Evolutionary conservation across 2,797 vertebrate genomes (phyloP), one percentile per base, ranked within the genome.

Genomic region (Protosalanx chinensis): DNA sequence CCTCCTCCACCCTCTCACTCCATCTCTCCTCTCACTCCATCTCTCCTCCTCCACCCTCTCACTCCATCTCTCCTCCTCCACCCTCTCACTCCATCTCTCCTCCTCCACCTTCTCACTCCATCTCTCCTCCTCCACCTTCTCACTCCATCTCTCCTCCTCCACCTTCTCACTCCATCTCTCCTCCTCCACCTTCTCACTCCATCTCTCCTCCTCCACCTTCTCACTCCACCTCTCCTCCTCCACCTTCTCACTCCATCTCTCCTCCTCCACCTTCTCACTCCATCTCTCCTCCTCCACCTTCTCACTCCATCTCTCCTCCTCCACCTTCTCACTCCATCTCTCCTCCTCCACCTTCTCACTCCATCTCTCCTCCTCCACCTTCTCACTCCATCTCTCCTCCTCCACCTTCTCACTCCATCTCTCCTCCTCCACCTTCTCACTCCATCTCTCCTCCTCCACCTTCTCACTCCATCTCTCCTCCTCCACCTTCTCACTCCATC

Each of bases 21-120:
- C 6, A n/a, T n/a, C 20, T 56, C 53, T 56, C 16, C n/a, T 58
- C 56, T 75, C 70, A 57, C 53, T 57, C 56, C 16, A 57, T 23
- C 18, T 7, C 10, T 23, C 20, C 10, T 23, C 20, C 56, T 18
- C 13, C 53, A 16, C 13, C 35, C 35, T 37, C 37, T 41, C 37
- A 41, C 37, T 41, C 10, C 37, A 10, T 41, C 37, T 37, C 35
- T 37, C 35, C 35, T 41, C 37, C 37, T 41, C 7, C 37, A 41
- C 1, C 8, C 37, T 41, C 37, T 56, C 18, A 18, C 53, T 56
- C 53, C n/a, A 32, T 23, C 32, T 35, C 63, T 41, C 33, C 37
- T 20, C 37, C 35, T 64, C 63, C 37, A 35, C 18, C 20, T 32
- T 33, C 18, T 64, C 32, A 30, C 29, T 62, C 29, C 5, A n/a